These are phyloP conservation scores for Tenebrosternarchus preto DNA, from an alignment of 2,113 vertebrate genomes.

Conservation along the genomic window DNA sequence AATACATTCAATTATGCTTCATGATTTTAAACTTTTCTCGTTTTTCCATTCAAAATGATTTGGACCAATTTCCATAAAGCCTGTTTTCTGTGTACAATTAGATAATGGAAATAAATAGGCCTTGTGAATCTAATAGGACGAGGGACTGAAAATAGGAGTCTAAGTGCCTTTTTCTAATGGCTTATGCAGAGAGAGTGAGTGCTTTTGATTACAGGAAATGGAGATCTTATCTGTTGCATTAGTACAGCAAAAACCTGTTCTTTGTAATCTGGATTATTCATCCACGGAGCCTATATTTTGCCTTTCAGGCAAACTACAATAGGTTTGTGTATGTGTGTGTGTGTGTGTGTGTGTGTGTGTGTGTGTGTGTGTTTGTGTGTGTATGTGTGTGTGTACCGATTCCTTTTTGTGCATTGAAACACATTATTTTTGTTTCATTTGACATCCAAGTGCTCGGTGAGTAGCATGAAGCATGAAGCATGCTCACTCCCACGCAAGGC, in stretches of 20 bases:
- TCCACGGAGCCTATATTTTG: slow-evolving; percentile 47
- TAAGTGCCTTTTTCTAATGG: slow-evolving; percentile 58
- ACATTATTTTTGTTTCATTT: slow-evolving; percentile 13
- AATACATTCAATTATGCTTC: slow-evolving; percentile 41
- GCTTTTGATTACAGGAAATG: slow-evolving; percentile 59
- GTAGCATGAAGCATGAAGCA: not conserved
- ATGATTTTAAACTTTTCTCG: slow-evolving; percentile 45
- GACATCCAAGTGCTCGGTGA: not conserved
- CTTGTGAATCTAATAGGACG: slow-evolving; percentile 54
- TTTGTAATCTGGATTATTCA: slow-evolving; percentile 58
- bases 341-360: no score
- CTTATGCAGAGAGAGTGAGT: slow-evolving; percentile 52
- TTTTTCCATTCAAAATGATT: slow-evolving; percentile 43
- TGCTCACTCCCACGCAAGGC: not conserved
- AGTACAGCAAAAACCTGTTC: slow-evolving; percentile 44
- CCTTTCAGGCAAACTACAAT: slow-evolving; percentile 50
- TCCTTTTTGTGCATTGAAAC: slow-evolving; percentile 30
- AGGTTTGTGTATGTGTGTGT: no score
- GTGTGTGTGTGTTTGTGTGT: no score
- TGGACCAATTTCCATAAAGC: slow-evolving; percentile 44
- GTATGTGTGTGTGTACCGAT: slow-evolving; percentile 32
- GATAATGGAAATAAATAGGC: slow-evolving; percentile 60
- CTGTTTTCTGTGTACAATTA: slow-evolving; percentile 47
- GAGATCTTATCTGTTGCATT: slow-evolving; percentile 57
- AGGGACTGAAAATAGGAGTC: slow-evolving; percentile 53